Evolutionary conservation across 2,113 vertebrate genomes (phyloP).

Genomic region (Myxocyprinus asiaticus): DNA sequence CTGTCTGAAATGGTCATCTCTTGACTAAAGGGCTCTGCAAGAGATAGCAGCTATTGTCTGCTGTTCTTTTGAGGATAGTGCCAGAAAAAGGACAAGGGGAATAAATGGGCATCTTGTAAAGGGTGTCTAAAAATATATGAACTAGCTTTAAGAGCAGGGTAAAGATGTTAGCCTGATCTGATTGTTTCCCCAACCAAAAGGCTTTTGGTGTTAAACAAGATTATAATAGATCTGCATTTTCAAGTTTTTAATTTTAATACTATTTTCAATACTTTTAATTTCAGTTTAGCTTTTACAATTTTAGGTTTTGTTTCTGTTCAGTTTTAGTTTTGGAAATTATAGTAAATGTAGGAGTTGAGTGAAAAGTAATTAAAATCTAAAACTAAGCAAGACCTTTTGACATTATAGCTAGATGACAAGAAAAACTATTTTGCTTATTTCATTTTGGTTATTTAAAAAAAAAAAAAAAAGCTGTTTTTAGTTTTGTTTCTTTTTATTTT

Average conservation of each 20-base stretch:
- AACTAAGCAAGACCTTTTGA: no score
- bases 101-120: constrained; percentile 41
- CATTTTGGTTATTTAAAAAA: no score
- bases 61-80: constrained; percentile 24
- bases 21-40: constrained; percentile 8
- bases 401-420: no score
- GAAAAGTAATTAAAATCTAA: no score
- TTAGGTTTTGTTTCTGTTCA: neutral
- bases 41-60: constrained; percentile 8
- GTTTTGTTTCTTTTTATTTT: no score
- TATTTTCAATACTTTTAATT: neutral
- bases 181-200: neutral
- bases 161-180: no score
- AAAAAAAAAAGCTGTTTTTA: no score
- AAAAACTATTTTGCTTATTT: no score
- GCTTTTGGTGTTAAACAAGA: constrained; percentile 35
- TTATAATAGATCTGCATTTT: neutral
- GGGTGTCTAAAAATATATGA: constrained; percentile 40
- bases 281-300: neutral
- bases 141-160: neutral
- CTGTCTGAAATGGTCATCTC: constrained; percentile 26
- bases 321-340: no score
- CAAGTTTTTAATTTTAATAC: no score
- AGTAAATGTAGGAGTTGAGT: no score
- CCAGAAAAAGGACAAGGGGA: constrained; percentile 11